Conservation (phyloP, 2,113 vertebrate genomes). For the Gopherus evgoodei region DNA sequence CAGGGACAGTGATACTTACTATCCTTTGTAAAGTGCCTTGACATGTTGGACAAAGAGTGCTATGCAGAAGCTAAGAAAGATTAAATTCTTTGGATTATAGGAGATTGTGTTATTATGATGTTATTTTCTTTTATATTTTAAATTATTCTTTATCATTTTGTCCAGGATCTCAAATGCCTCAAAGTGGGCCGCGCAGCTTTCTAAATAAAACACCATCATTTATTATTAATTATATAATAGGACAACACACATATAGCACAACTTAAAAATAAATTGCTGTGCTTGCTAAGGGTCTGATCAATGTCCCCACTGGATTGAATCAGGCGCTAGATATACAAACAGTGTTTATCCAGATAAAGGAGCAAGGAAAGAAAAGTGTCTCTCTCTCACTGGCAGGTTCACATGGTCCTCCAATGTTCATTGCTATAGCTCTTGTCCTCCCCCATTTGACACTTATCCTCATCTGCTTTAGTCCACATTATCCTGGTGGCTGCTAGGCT, state of each 20-base stretch:
- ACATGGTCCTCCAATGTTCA: neutral
- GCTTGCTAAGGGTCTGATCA: neutral
- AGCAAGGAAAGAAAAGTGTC: neutral
- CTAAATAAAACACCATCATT: neutral
- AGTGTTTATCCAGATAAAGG: neutral
- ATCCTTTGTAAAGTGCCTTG: neutral
- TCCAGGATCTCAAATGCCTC: neutral
- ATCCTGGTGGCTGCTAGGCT: neutral
- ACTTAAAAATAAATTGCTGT: neutral
- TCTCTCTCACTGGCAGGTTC: too few species aligned
- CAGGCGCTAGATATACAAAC: neutral
- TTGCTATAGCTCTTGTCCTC: neutral
- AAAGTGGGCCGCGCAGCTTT: neutral
- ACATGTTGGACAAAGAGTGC: neutral
- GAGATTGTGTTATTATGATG: neutral
- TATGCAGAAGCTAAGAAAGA: neutral
- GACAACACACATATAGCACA: neutral
- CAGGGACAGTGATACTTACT: neutral
- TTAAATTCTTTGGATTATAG: neutral
- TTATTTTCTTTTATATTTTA: neutral
- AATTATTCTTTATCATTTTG: neutral
- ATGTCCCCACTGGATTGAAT: neutral
- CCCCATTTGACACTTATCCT: neutral
- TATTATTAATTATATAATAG: neutral
- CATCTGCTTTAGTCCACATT: neutral